Base-by-base conservation (phyloP, 2,113 vertebrate genomes). In the Gallinago jamesoni region DNA sequence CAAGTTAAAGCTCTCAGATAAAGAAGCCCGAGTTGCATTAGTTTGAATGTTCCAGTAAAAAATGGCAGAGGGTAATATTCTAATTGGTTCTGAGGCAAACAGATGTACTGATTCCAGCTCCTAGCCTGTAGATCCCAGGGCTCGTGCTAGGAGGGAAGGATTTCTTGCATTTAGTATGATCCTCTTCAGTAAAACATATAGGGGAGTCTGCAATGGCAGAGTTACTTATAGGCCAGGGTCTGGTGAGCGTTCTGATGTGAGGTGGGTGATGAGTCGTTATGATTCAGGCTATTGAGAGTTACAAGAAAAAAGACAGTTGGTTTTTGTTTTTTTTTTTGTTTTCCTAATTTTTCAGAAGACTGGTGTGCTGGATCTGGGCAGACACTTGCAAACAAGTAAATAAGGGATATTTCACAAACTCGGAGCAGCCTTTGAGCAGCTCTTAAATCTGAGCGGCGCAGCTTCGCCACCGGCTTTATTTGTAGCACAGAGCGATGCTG, bases 131-230 rank as follows among this genome's bases (percentile, higher is more conserved):
- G 14, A 5, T 41, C 63, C 7, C 1, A 23, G 69, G 53, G 10
- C 5, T 70, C 33, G 23, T 35, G 7, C 15, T 43, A 43, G 7
- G 2, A 6, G 19, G n/a, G 11, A 12, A 24, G 12, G 28, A 10
- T 25, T 30, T 43, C 43, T 8, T 69, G 72, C 3, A 0, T 55
- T 48, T 22, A 2, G 12, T 43, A 7, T 17, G 10, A 20, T 22
- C 9, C 5, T 37, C 24, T 9, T 14, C 15, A 9, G 37, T n/a
- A 30, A 31, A 19, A 16, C 9, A 1, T 5, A 13, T 31, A 47
- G 13, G 48, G 22, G 33, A 5, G 3, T 2, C n/a, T 57, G 37
- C 20, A 52, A 6, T 10, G 13, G 27, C 7, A 3, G 5, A 7
- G 15, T 17, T 55, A 3, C 16, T 39, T 6, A 15, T 12, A 35